Conservation (phyloP, 2,797 vertebrate genomes). For the Glyptemys insculpta region DNA sequence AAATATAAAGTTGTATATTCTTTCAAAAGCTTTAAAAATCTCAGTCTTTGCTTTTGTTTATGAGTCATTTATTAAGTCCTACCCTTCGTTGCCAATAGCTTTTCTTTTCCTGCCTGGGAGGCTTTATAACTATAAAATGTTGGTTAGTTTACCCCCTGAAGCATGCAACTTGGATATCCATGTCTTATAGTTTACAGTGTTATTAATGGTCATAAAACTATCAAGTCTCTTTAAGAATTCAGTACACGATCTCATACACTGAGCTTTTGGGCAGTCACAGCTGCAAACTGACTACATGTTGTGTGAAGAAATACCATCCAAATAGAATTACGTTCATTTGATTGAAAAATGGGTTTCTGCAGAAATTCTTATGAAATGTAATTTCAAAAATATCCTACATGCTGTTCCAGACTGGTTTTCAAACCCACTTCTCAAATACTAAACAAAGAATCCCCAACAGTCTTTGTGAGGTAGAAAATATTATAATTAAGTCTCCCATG, state of each 20-base stretch:
- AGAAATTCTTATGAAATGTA: background rate
- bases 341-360: background rate
- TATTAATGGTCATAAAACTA: background rate
- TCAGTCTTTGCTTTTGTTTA: background rate
- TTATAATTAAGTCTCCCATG: background rate
- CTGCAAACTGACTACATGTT: background rate
- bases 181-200: background rate
- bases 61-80: background rate
- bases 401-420: background rate
- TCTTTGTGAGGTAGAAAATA: background rate
- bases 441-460: background rate
- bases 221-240: background rate
- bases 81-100: background rate
- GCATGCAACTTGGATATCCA: background rate
- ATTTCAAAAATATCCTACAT: background rate
- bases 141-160: background rate
- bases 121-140: background rate
- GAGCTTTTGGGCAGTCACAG: background rate
- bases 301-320: background rate
- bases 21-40: background rate
- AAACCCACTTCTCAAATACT: background rate
- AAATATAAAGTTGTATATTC: background rate
- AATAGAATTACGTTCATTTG: background rate
- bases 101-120: background rate
- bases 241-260: background rate